Evolutionary conservation across 2,113 vertebrate genomes (phyloP), one percentile per base, ranked within the genome.

Genomic region (Seriola quinqueradiata): DNA sequence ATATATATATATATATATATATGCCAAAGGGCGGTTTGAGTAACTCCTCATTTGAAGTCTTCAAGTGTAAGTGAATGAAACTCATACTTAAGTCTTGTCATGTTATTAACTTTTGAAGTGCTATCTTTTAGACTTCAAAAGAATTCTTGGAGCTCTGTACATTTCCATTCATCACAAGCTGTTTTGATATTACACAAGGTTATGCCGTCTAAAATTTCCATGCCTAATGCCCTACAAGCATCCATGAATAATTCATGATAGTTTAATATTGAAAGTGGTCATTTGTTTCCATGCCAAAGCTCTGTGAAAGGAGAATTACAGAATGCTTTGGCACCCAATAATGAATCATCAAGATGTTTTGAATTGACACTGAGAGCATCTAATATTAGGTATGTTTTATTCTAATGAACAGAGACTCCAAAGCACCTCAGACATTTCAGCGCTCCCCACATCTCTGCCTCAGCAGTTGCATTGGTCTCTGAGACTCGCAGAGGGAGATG

Each of bases 221-320:
- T 72, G 83, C 84, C 81, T 82, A 74, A 88, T 89, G 88, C 83
- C 64, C 17, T 46, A 82, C 88, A 75, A 77, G 85, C 61, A 23
- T 0, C 60, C 65, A 87, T 92, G 81, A 88, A 92, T 92, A 87
- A 92, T 93, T 90, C 75, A 92, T 82, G 17, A 32, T 59, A 34
- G 58, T 83, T 90, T 82, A 89, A 91, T 90, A 86, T 89, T 84
- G 85, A 86, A 92, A 93, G 89, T 90, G 90, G 89, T 87, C 86
- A 86, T 90, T 92, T 91, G 84, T 93, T 92, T 90, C 83, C 60
- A 60, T 84, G 81, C 89, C 83, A 91, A 83, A 84, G 68, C 82
- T 66, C 75, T 72, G 73, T 88, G 85, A 88, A 85, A 50, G 79
- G 46, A 79, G 82, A 85, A 85, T 82, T 82, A 84, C 84, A 87